phyloP scores from a whole-genome alignment of 2,888 invertebrate genomes.

The Lobophora halterata region DNA sequence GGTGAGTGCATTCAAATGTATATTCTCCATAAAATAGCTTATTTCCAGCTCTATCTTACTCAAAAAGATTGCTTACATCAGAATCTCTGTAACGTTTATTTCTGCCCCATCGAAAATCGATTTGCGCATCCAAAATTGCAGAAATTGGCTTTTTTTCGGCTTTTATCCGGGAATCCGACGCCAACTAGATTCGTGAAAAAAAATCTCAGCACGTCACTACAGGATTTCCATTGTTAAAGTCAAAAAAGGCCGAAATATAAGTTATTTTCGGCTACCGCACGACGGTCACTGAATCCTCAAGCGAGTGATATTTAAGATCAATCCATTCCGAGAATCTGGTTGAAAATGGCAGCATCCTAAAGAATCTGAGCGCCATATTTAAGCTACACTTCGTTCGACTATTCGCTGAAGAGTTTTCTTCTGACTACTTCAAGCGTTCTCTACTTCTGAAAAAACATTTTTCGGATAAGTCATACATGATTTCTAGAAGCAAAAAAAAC shows the following conservation, averaged over 20 bases:
- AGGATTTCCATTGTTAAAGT: constrained; percentile 14
- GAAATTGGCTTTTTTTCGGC: constrained; percentile 25
- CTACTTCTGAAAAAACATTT: too few relatives aligned
- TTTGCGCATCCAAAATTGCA: constrained; percentile 9
- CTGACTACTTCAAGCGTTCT: too few relatives aligned
- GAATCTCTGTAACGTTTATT: constrained; percentile 12
- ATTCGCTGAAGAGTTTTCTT: too few relatives aligned
- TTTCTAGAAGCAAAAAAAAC: too few relatives aligned
- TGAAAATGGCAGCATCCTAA: too few relatives aligned
- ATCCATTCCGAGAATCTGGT: too few relatives aligned
- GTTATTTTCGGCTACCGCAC: background rate
- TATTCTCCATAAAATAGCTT: constrained; percentile 4
- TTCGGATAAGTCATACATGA: too few relatives aligned
- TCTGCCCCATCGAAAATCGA: background rate
- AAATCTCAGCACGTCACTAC: constrained; percentile 20
- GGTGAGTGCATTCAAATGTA: constrained; percentile 24
- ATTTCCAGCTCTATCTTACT: background rate
- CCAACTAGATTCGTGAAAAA: constrained; percentile 53
- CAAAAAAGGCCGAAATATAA: constrained; percentile 5
- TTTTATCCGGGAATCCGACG: constrained; percentile 31
- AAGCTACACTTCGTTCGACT: too few relatives aligned
- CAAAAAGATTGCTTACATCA: background rate
- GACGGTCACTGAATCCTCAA: too few relatives aligned
- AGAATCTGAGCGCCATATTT: too few relatives aligned
- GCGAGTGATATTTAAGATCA: too few relatives aligned